Conservation (phyloP, 2,888 invertebrate species). For the Lasioglossum figueresi region DNA sequence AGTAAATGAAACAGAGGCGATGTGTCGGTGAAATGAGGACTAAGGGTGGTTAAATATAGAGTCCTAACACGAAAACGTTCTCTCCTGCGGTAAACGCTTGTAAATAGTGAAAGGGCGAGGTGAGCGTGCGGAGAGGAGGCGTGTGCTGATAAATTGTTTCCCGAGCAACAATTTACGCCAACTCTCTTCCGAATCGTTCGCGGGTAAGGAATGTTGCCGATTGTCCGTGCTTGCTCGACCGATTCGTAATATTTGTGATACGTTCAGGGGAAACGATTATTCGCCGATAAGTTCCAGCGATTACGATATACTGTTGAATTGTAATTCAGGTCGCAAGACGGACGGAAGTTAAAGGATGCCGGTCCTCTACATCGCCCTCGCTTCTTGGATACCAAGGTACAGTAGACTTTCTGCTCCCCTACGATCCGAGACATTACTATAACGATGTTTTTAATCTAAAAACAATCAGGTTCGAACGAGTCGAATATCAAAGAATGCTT, state of each 20-base stretch:
- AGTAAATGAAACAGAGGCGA: conserved; percentile 42
- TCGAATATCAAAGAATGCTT: not conserved
- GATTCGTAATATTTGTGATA: conserved; percentile 16
- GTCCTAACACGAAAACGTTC: conserved; percentile 37
- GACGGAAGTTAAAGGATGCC: conserved; percentile 84
- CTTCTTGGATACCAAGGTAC: conserved; percentile 91
- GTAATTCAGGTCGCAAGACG: conserved; percentile 66
- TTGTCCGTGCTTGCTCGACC: not conserved
- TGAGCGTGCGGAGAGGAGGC: not conserved
- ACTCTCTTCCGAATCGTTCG: not conserved
- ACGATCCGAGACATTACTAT: conserved; percentile 3
- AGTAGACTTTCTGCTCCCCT: conserved; percentile 49
- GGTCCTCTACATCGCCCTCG: conserved; percentile 89
- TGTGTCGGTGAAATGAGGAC: conserved; percentile 47
- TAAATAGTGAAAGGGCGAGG: not conserved
- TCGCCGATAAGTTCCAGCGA: conserved; percentile 22
- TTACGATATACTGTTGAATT: conserved; percentile 63
- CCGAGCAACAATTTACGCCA: not conserved
- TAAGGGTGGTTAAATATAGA: conserved; percentile 52
- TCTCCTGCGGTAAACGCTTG: conserved; percentile 25
- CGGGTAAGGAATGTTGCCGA: not conserved
- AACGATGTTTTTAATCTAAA: not conserved
- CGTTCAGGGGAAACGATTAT: conserved; percentile 19
- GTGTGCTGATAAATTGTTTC: conserved; percentile 7
- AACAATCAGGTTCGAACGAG: not conserved